These are phyloP conservation scores for Peromyscus maniculatus DNA, from an alignment of 2,113 vertebrate species.

Conservation along the genomic window DNA sequence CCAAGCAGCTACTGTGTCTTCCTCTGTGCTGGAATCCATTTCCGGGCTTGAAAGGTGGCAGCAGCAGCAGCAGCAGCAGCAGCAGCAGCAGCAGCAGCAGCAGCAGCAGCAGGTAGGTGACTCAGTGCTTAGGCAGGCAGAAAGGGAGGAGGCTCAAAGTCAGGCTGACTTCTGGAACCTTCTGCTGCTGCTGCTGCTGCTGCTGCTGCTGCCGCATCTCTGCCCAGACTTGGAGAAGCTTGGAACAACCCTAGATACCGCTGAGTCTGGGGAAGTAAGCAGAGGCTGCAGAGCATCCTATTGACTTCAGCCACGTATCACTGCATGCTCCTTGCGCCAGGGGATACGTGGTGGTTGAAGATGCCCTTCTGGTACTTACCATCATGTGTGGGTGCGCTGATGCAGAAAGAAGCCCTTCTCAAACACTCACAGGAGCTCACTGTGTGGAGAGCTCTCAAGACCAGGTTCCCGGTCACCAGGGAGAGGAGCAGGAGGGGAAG, in stretches of 20 bases:
- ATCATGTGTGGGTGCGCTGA: background rate
- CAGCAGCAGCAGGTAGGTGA: conserved; percentile 31
- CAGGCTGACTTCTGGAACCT: background rate
- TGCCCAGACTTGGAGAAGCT: background rate
- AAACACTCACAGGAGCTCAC: background rate
- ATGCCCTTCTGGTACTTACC: background rate
- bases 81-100: background rate
- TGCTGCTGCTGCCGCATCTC: fast-evolving
- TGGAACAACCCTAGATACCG: background rate
- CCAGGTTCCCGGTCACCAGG: background rate
- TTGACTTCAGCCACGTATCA: fast-evolving
- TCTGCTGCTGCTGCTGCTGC: fast-evolving
- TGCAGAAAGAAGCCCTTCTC: background rate
- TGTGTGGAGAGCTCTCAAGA: background rate
- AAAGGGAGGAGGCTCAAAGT: conserved; percentile 63
- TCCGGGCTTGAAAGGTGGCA: background rate
- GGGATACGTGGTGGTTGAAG: too few species aligned
- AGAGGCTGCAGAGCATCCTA: background rate
- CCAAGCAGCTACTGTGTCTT: background rate
- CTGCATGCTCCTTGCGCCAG: background rate
- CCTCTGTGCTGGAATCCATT: background rate
- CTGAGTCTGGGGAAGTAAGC: background rate
- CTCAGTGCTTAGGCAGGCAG: conserved; percentile 57
- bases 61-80: background rate
- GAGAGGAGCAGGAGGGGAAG: background rate